Evolutionary conservation across 1,140 invertebrate species (phyloP), one percentile per base, ranked within the genome.

Genomic region (Drosophila auraria): DNA sequence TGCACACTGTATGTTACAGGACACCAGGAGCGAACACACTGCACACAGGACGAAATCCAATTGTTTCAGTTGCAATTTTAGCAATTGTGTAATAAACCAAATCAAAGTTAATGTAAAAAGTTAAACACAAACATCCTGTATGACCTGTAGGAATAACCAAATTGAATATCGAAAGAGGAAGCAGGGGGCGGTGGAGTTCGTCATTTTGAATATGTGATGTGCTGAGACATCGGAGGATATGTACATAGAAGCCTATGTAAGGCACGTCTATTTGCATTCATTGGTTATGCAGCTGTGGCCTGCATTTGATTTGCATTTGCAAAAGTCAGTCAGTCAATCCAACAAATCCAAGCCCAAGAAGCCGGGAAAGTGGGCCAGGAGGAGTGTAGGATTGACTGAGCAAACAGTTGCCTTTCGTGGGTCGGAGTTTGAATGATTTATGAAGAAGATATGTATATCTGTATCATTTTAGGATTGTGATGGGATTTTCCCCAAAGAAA

Each of bases 31-130:
- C 44, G 47, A 33, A 60, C 45, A 63, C 60, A 65, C 69, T 63
- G 50, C 63, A 68, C 63, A 56, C 54, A 64, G 50, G 51, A 38
- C 49, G 50, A 51, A 76, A 74, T 66, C 69, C 64, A 69, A 80
- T 82, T 71, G 63, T 89, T 84, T 82, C 75, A 78, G 78, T 89
- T 87, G 82, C 66, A 78, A 36, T 78, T 53, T 70, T 74, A 57
- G 71, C 82, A 84, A 89, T 81, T 78, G 57, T 56, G 68, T 84
- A 81, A 66, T 70, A 58, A 89, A 71, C 68, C 70, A 66, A 81
- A 90, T 89, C 59, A 83, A 78, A 84, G 56, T 57, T 70, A 84
- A 72, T 89, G 84, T 89, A 89, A 73, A 90, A 89, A 89, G 70
- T 84, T 83, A 42, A 87, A 80, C 42, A 63, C 45, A 51, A 84